These are phyloP conservation scores for Chionodraco myersi DNA, from an alignment of 2,113 vertebrate species.

Conservation along the genomic window DNA sequence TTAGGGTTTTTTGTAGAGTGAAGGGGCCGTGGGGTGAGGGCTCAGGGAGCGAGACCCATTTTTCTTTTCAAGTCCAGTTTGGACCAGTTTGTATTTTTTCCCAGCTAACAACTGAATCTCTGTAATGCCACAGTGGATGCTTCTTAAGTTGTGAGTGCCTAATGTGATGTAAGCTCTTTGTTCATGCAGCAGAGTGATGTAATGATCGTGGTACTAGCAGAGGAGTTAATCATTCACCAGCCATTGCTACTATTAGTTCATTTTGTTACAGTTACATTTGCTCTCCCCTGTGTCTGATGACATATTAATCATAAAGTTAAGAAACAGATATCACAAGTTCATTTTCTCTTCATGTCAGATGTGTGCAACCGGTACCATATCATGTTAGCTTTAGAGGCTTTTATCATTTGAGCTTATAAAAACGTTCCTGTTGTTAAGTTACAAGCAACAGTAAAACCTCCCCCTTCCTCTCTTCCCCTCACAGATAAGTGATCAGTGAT, in stretches of 20 bases:
- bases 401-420: slow-evolving; percentile 47
- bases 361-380: neutral
- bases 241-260: neutral
- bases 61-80: slow-evolving; percentile 63
- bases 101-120: slow-evolving; percentile 31
- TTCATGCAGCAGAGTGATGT: slow-evolving; percentile 16
- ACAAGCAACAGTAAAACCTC: slow-evolving; percentile 42
- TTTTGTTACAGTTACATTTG: neutral
- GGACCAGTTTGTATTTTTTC: slow-evolving; percentile 55
- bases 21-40: slow-evolving; percentile 15
- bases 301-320: neutral
- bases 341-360: neutral
- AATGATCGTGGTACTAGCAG: slow-evolving; percentile 17
- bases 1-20: slow-evolving; percentile 7
- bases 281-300: neutral
- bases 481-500: slow-evolving; percentile 70
- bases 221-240: slow-evolving; percentile 46
- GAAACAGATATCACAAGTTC: neutral
- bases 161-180: slow-evolving; percentile 34
- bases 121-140: slow-evolving; percentile 23
- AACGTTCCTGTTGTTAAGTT: slow-evolving; percentile 28
- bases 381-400: slow-evolving; percentile 29
- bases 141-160: neutral
- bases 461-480: slow-evolving; percentile 51
- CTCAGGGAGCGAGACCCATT: slow-evolving; percentile 35